Evolutionary conservation across 2,797 vertebrate species (phyloP).

Genomic region (Pseudochaenichthys georgianus): DNA sequence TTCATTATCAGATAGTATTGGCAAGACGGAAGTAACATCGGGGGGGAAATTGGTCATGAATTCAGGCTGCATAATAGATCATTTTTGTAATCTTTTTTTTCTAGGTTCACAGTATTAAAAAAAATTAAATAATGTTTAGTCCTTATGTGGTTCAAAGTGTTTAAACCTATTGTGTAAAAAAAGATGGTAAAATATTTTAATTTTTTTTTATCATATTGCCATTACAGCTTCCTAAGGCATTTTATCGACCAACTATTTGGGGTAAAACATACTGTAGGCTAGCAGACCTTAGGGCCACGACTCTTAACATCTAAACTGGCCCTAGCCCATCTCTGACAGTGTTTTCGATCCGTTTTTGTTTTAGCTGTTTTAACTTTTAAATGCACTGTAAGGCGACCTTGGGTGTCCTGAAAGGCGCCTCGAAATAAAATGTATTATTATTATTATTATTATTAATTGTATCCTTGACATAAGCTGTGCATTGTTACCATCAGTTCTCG

Average conservation of each 20-base stretch:
- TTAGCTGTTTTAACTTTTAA: too few relatives aligned
- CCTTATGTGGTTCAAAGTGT: too few relatives aligned
- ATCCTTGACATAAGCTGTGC: not conserved
- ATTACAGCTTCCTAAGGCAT: not conserved
- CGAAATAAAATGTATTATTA: too few relatives aligned
- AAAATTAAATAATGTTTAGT: too few relatives aligned
- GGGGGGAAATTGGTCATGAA: not conserved
- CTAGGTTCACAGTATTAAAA: too few relatives aligned
- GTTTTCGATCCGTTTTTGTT: not conserved
- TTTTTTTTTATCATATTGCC: too few relatives aligned
- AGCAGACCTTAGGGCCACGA: not conserved
- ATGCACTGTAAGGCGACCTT: too few relatives aligned
- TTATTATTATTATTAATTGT: too few relatives aligned
- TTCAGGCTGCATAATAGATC: not conserved
- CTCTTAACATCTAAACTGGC: not conserved
- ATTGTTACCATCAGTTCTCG: not conserved
- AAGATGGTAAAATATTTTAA: not conserved
- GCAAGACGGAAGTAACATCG: not conserved
- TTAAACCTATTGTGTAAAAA: not conserved
- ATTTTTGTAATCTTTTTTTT: too few relatives aligned
- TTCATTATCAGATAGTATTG: not conserved
- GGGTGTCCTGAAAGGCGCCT: too few relatives aligned
- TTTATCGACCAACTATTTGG: not conserved
- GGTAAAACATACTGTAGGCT: not conserved
- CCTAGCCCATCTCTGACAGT: not conserved